Evolutionary conservation across 2,113 vertebrate species (phyloP).

Genomic region (Megatriorchis doriae): DNA sequence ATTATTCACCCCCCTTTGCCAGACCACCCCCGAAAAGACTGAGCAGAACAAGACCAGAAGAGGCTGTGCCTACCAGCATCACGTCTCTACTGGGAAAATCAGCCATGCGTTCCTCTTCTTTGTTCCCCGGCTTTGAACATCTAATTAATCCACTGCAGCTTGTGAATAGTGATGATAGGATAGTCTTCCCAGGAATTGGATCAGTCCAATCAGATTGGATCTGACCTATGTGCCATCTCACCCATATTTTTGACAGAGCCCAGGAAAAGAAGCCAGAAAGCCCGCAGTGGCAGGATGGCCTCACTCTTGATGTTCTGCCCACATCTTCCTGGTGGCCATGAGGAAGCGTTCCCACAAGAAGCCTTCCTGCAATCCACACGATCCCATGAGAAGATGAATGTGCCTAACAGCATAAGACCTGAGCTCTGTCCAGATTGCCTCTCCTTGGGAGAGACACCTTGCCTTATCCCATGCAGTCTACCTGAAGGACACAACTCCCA

Average conservation of each 20-base stretch:
- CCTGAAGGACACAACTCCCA: neutral
- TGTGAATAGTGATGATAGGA: neutral
- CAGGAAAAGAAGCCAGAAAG: neutral
- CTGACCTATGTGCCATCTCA: neutral
- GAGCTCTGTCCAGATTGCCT: neutral
- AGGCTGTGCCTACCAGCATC: neutral
- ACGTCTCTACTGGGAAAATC: neutral
- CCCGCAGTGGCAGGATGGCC: neutral
- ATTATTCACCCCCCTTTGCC: neutral
- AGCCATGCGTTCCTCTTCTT: neutral
- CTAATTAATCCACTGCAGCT: neutral
- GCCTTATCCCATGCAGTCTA: neutral
- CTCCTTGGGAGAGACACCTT: neutral
- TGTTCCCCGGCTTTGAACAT: neutral
- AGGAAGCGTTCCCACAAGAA: neutral
- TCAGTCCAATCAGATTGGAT: neutral
- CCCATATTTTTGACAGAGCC: neutral
- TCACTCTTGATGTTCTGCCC: neutral
- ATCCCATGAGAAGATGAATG: neutral
- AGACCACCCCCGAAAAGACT: neutral
- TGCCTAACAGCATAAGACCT: neutral
- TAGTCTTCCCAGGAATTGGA: neutral
- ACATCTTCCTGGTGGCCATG: neutral
- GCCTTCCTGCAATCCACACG: neutral
- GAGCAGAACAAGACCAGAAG: neutral